Conservation (phyloP, 2,113 vertebrate genomes). For the Dendropsophus ebraccatus region DNA sequence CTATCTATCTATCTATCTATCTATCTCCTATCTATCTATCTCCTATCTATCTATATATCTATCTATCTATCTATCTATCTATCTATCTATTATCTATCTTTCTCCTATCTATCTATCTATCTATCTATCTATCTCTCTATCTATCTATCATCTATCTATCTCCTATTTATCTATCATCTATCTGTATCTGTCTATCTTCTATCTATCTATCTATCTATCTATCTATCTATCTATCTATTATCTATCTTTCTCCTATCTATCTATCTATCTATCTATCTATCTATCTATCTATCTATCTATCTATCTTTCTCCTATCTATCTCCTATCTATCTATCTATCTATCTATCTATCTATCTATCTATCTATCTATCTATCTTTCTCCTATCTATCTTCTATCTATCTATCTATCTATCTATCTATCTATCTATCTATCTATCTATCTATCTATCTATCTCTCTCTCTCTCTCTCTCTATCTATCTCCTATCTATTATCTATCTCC, state of each 20-base stretch:
- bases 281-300: no score
- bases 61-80: not conserved
- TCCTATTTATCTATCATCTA: not conserved
- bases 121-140: not conserved
- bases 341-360: not conserved
- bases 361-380: not conserved
- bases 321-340: not conserved
- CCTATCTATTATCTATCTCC: no score
- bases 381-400: not conserved
- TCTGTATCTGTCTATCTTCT: not conserved
- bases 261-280: no score
- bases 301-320: not conserved
- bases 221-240: not conserved
- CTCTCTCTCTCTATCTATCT: no score
- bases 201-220: not conserved
- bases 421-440: not conserved
- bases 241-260: no score
- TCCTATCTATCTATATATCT: not conserved
- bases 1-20: not conserved
- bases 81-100: no score
- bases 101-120: not conserved
- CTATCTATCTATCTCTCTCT: not conserved
- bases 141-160: not conserved
- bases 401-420: not conserved
- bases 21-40: not conserved